These are phyloP conservation scores for Typhlichthys eigenmanni DNA, from an alignment of 2,797 vertebrate genomes.

Conservation along the genomic window DNA sequence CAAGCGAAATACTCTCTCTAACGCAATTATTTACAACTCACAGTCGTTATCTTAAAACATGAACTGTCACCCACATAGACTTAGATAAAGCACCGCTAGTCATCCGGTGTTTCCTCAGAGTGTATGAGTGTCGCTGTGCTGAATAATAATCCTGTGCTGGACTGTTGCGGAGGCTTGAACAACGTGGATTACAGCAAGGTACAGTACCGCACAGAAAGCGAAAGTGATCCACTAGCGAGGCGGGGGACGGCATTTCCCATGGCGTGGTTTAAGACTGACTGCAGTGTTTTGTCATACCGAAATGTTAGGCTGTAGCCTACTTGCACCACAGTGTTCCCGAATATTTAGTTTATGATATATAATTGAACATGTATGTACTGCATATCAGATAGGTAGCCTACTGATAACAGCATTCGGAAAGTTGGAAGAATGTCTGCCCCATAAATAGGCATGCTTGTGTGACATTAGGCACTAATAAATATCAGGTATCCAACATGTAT, in stretches of 20 bases:
- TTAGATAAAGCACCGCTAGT: not conserved
- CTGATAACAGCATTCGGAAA: too few species aligned
- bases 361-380: too few species aligned
- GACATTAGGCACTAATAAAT: too few species aligned
- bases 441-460: too few species aligned
- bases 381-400: too few species aligned
- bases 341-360: too few species aligned
- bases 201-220: conserved; percentile 38
- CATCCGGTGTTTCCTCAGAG: not conserved
- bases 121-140: conserved; percentile 32
- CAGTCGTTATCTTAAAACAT: conserved; percentile 14
- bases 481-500: too few species aligned
- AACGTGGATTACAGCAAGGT: conserved; percentile 79
- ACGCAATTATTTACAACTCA: not conserved
- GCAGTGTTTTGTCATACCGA: not conserved
- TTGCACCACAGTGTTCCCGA: too few species aligned
- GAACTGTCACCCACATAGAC: not conserved
- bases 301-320: too few species aligned
- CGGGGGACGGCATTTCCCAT: too few species aligned
- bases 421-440: too few species aligned
- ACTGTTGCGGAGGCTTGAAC: conserved; percentile 77
- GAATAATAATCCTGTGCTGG: conserved; percentile 29
- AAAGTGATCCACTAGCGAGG: too few species aligned
- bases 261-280: not conserved
- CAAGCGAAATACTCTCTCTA: not conserved